Base-by-base conservation (phyloP, 2,113 vertebrate species). In the Etheostoma spectabile region DNA sequence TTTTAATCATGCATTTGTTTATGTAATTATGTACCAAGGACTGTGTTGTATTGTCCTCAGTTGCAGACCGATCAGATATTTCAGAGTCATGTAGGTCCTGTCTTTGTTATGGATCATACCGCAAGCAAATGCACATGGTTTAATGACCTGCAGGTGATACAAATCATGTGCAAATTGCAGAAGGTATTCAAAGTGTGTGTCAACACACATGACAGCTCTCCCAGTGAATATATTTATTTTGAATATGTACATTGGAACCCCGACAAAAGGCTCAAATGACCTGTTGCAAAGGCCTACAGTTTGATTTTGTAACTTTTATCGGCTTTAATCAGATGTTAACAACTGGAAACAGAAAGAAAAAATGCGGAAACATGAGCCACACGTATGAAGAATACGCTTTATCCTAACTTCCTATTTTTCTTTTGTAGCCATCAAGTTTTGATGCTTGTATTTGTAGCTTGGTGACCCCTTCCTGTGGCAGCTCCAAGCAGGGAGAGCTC, bases 1-100 rank as follows among this genome's bases (percentile, higher is more conserved):
- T 88, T 91, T 91, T 90, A 93, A 93, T 94, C 92, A 93, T 85
- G 87, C 91, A 85, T 92, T 92, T 94, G 93, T 94, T 94, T 93
- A 92, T 91, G 89, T 87, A 90, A 94, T 93, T 90, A 89, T 83
- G 84, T 84, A 53, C 66, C 35, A 22, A 70, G 52, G 52, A 82
- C 78, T 68, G 72, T 66, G 77, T 62, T 79, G 69, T 30, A 79
- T 74, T 86, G 83, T 88, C 80, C 72, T 89, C 90, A 83, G 88
- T 85, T 83, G 91, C 74, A n/a, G 85, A 76, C 61, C 27, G 48
- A 90, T 91, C 83, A 82, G 76, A 88, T 79, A 78, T 89, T 86
- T 87, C 82, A 89, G 61, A 15, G 68, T 86, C 85, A 88, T 90
- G 89, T 88, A 86, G 89, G 77, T 86, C 85, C 82, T 80, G 82